A percentile compares a stretch with the other conserved stretches of the same genome.
Conservation (phyloP, 2,113 vertebrate genomes). For the Ceyx margarethae region DNA sequence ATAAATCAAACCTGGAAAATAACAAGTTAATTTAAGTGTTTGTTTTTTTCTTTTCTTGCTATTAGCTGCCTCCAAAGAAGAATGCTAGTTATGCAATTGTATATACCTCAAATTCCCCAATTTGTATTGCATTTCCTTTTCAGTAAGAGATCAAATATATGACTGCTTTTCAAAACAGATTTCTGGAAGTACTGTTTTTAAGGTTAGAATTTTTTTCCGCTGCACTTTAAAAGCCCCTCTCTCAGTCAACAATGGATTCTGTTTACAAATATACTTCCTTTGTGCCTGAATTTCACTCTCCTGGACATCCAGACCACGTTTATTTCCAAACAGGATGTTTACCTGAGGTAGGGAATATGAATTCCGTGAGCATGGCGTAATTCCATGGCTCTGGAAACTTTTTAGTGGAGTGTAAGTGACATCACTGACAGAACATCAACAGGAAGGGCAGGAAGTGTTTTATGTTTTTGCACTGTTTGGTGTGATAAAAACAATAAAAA, state of each 20-base stretch:
- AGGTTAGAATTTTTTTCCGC: constrained; percentile 16
- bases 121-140: constrained; percentile 61
- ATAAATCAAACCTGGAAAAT: background rate
- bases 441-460: constrained; percentile 74
- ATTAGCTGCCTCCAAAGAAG: constrained; percentile 37
- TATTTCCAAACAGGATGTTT: constrained; percentile 75
- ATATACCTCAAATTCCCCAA: constrained; percentile 46
- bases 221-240: constrained; percentile 54
- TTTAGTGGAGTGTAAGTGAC: constrained; percentile 72
- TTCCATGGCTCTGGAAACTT: constrained; percentile 65
- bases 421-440: constrained; percentile 72
- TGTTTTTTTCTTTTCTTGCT: constrained; percentile 12
- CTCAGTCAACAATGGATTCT: constrained; percentile 56
- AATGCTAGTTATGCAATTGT: constrained; percentile 60
- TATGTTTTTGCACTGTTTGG: constrained; percentile 70
- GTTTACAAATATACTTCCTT: constrained; percentile 69
- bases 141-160: constrained; percentile 59
- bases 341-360: constrained; percentile 68
- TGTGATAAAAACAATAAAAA: constrained; percentile 68
- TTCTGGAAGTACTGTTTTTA: constrained; percentile 61
- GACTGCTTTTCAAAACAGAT: constrained; percentile 31
- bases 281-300: constrained; percentile 57
- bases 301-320: constrained; percentile 58
- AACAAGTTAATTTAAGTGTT: constrained; percentile 34
- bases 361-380: constrained; percentile 69